phyloP scores from a whole-genome alignment of 2,113 vertebrate genomes.

The Hymenochirus boettgeri region DNA sequence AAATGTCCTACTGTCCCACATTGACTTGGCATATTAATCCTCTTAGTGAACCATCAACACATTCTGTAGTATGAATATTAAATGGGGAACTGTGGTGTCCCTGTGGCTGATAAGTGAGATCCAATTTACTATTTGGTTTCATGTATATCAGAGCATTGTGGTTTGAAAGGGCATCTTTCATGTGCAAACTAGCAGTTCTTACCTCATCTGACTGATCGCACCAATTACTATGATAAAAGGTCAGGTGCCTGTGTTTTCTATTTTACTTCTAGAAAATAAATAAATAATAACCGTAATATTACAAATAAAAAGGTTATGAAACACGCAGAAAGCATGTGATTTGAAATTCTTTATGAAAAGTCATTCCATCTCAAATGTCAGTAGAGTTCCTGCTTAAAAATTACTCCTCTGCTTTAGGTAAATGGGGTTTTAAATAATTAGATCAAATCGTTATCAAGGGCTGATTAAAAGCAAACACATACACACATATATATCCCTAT shows the following conservation, averaged over 20 bases:
- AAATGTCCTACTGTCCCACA: conserved; percentile 37
- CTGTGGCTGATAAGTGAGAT: conserved; percentile 30
- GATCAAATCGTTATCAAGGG: too few species aligned
- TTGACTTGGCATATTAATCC: conserved; percentile 41
- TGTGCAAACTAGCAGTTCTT: conserved; percentile 51
- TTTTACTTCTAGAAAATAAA: too few species aligned
- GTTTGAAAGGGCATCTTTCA: conserved; percentile 58
- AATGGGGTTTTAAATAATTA: too few species aligned
- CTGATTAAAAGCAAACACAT: too few species aligned
- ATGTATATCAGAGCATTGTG: conserved; percentile 53
- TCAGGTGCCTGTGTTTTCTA: conserved; percentile 53
- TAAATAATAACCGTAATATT: too few species aligned
- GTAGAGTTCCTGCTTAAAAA: too few species aligned
- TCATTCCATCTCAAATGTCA: too few species aligned
- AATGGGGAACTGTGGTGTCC: conserved; percentile 42
- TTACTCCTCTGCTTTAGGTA: too few species aligned
- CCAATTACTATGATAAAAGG: conserved; percentile 61
- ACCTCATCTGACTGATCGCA: conserved; percentile 53
- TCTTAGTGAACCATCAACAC: conserved; percentile 28
- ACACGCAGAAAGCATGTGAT: too few species aligned
- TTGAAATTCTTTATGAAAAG: too few species aligned
- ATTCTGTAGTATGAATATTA: conserved; percentile 20
- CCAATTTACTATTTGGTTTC: conserved; percentile 29
- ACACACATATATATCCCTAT: too few species aligned
- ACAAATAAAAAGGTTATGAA: too few species aligned